Base-by-base conservation (phyloP, 2,888 invertebrate genomes). In the Blastobasis lacticolella region DNA sequence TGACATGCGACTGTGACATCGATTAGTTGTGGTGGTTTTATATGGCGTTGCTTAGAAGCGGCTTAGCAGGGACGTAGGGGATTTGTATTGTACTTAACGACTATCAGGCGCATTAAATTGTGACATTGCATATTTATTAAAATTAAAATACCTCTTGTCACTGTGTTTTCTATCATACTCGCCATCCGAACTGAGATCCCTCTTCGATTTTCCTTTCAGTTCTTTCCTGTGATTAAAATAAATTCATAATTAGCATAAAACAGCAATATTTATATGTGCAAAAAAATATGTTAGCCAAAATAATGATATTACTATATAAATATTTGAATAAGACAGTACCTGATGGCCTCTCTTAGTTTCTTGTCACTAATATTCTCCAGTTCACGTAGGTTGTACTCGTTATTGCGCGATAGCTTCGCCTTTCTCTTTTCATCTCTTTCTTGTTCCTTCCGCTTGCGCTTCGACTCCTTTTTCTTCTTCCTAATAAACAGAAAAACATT, bases 381-480 rank as follows among this genome's bases (percentile, higher is more conserved):
- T 42, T 92, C 92, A 38, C 91, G 90, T 55, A 93, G 83, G 60
- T 89, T 91, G 66, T 93, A 91, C 50, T 93, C 91, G 54, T 73
- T 81, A 60, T 88, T 87, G 55, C 91, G 89, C 46, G 90, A 85
- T 63, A 90, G 79, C 63, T 93, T 93, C 38, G 92, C 90, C 66
- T 92, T 92, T 66, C 92, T 86, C 71, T 92, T 93, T 68, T 94
- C 93, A 62, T 94, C 93, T 51, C 90, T 88, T 53, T 91, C 91
- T 58, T 91, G 90, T 61, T 92, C 91, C 63, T 94, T 93, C 54
- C 92, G 90, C 77, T 93, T 92, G 72, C 93, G 91, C 70, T 93
- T 92, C 51, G 92, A 92, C 74, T 93, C 93, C 76, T 94, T 93
- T 78, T 94, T 94, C 78, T 91, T 92, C 76, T 92, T 91, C 69